Evolutionary conservation across 1,140 invertebrate genomes (phyloP), one percentile per base, ranked within the genome.

Genomic region (Mylabris phalerata): DNA sequence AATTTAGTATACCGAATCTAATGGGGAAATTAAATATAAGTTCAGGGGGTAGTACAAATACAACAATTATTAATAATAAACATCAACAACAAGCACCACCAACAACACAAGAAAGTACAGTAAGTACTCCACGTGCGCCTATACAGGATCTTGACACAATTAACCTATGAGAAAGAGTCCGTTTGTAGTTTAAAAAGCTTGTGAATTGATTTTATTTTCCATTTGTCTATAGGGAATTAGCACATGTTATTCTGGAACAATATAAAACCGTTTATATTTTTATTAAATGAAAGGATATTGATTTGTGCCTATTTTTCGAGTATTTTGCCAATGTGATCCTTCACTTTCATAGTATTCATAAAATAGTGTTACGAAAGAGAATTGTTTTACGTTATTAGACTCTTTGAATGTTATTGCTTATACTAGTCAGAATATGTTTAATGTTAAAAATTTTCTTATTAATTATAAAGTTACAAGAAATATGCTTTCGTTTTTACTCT

Each of bases 101-200:
- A 4, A 75, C 73, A 65, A 74, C 75, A 19, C 71, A 75, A 64
- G 76, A 78, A 44, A 77, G 71, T 64, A 78, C 75, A 61, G 79
- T 74, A 55, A 69, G 67, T 48, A 55, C 72, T 62, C 50, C 72
- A 64, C 72, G 78, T 41, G 79, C 79, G 0, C 79, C 79, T 51
- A 82, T 82, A 64, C 80, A 84, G 68, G 81, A 82, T 70, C 72
- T 84, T 68, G 83, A 85, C 66, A 84, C 82, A 43, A 84, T 85
- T 59, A 85, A 84, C 76, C 76, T 82, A 44, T 81, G 65, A 75
- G 57, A 43, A 25, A 40, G n/a, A 47, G 42, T 19, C 19, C 1
- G 19, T 19, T 19, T 19, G 19, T 19, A 19, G 32, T 32, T 32
- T 32, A 32, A 32, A 32, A 32, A 1, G 32, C 32, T 32, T 32